Conservation (phyloP, 2,113 vertebrate genomes). For the Corydoras sp. region DNA sequence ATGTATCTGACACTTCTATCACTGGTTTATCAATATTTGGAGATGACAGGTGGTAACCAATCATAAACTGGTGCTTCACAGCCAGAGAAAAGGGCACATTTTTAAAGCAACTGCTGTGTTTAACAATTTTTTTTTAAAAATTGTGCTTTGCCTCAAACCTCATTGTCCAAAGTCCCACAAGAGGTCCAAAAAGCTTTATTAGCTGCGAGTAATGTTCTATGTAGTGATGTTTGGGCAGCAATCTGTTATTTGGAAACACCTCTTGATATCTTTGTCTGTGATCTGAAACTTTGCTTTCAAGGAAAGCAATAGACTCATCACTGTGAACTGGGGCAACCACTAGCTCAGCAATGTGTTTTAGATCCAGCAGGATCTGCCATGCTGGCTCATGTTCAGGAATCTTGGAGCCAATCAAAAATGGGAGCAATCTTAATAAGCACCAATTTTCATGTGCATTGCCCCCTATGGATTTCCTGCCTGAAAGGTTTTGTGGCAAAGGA, state of each 20-base stretch:
- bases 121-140: too few species aligned
- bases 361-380: conserved; percentile 16
- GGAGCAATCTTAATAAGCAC: conserved; percentile 1
- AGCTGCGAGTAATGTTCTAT: conserved; percentile 14
- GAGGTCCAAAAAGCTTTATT: too few species aligned
- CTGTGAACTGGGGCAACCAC: conserved; percentile 21
- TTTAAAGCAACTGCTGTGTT: too few species aligned
- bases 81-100: neutral
- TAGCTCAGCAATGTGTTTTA: conserved; percentile 21
- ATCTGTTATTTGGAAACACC: neutral
- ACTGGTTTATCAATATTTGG: neutral
- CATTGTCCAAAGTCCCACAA: too few species aligned
- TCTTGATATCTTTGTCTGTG: conserved; percentile 19
- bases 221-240: conserved; percentile 20
- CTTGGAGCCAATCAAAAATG: conserved; percentile 4
- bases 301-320: conserved; percentile 22
- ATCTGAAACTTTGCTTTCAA: conserved; percentile 8
- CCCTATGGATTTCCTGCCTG: neutral
- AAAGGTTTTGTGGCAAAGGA: neutral
- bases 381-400: neutral
- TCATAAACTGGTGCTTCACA: neutral
- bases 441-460: too few species aligned
- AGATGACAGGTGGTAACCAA: neutral
- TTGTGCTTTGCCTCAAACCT: too few species aligned
- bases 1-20: neutral